A percentile compares a stretch with the other conserved stretches of the same genome.
Conservation (phyloP, 2,888 invertebrate genomes). For the Hecatera dysodea region DNA sequence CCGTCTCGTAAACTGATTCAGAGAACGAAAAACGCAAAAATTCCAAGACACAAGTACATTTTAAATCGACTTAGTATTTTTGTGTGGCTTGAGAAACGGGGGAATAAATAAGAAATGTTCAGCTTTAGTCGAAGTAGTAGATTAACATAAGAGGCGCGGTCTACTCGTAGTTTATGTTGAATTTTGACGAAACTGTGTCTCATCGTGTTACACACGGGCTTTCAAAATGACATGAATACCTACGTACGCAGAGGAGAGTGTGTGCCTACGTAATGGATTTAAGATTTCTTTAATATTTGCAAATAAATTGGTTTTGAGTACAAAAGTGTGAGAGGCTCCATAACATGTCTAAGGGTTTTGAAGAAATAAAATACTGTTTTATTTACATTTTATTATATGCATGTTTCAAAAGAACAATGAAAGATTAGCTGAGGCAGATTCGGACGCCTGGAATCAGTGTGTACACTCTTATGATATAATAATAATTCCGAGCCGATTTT, state of each 20-base stretch:
- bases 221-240: constrained; percentile 41
- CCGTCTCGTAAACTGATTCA: constrained; percentile 26
- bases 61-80: constrained; percentile 54
- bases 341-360: not conserved
- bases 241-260: constrained; percentile 14
- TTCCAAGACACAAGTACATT: constrained; percentile 43
- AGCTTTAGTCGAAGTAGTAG: constrained; percentile 35
- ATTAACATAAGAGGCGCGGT: constrained; percentile 60
- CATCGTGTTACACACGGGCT: constrained; percentile 24
- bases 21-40: constrained; percentile 32
- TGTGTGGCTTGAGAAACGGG: constrained; percentile 41
- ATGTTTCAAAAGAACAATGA: too few species aligned
- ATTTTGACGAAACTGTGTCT: constrained; percentile 49
- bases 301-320: constrained; percentile 36
- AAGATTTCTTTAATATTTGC: constrained; percentile 28
- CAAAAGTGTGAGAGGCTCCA: not conserved
- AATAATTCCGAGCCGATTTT: too few species aligned
- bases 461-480: too few species aligned
- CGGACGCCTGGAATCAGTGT: not conserved
- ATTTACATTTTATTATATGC: not conserved
- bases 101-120: constrained; percentile 50
- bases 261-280: constrained; percentile 42
- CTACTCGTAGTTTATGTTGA: constrained; percentile 47
- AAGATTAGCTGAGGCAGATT: not conserved
- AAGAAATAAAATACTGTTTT: not conserved